phyloP scores from a whole-genome alignment of 2,888 invertebrate genomes.

The Meliscaeva auricollis region DNA sequence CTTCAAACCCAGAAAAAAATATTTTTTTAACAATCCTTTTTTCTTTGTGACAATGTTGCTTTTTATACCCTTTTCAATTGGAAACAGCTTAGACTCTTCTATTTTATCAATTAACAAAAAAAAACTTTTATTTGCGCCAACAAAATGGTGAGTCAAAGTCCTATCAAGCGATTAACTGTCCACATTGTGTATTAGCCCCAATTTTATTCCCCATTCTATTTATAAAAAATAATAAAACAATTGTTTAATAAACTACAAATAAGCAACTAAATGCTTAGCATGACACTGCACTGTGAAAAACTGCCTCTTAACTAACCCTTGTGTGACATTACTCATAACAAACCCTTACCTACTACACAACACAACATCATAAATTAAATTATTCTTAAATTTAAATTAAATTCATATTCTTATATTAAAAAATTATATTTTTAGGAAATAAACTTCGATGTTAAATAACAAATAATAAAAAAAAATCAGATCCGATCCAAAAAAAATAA shows the following conservation, averaged over 20 bases:
- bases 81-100: no score
- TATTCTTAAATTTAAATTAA: conserved; percentile 23
- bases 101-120: no score
- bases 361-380: conserved; percentile 29
- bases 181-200: conserved; percentile 39
- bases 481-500: conserved; percentile 60
- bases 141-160: neutral
- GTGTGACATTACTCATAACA: conserved; percentile 44
- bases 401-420: conserved; percentile 46
- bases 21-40: no score
- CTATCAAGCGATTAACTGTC: conserved; percentile 72
- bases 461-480: conserved; percentile 80
- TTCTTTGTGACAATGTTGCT: no score
- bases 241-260: neutral
- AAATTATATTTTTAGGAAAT: conserved; percentile 79
- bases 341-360: conserved; percentile 34
- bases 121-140: neutral
- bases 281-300: conserved; percentile 40
- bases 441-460: conserved; percentile 83
- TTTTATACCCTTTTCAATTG: no score
- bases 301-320: conserved; percentile 46
- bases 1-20: no score
- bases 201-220: neutral
- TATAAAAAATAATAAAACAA: neutral
- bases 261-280: conserved; percentile 45